Conservation (phyloP, 2,113 vertebrate genomes). For the Plecotus auritus region DNA sequence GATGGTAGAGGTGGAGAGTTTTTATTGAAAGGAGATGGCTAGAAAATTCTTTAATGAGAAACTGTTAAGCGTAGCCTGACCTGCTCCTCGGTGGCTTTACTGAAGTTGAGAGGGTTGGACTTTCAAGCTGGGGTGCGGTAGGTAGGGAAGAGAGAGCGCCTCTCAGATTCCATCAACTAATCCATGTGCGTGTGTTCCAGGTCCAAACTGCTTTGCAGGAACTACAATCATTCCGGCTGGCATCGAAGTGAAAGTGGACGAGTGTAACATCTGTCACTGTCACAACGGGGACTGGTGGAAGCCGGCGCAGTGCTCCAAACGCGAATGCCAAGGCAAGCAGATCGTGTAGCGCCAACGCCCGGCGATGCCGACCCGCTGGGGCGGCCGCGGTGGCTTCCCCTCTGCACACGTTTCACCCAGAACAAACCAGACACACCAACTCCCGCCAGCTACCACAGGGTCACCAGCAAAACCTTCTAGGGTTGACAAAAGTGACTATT, state of each 20-base stretch:
- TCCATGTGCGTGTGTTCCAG: slow-evolving; percentile 80
- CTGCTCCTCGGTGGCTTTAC: background rate
- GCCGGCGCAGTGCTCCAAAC: slow-evolving; percentile 96
- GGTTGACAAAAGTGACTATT: slow-evolving; percentile 72
- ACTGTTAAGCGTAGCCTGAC: background rate
- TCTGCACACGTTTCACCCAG: slow-evolving; percentile 51
- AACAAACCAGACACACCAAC: slow-evolving; percentile 35
- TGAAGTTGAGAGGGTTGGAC: background rate
- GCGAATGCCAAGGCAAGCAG: slow-evolving; percentile 97
- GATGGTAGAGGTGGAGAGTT: background rate
- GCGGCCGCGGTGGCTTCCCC: background rate
- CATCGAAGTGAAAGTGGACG: slow-evolving; percentile 99
- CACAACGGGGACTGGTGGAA: slow-evolving; percentile 99
- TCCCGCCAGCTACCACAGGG: slow-evolving; percentile 73
- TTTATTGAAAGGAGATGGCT: background rate
- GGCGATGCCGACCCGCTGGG: background rate
- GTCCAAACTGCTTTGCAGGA: slow-evolving; percentile 99
- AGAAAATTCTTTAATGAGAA: background rate
- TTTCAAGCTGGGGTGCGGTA: fast-evolving
- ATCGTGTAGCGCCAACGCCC: slow-evolving; percentile 83
- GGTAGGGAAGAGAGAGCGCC: background rate
- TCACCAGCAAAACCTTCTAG: slow-evolving; percentile 77
- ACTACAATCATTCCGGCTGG: slow-evolving; percentile 98
- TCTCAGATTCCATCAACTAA: slow-evolving; percentile 43
- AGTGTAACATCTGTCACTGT: slow-evolving; percentile 99